Evolutionary conservation across 2,797 vertebrate species (phyloP), one percentile per base, ranked within the genome.

Genomic region (Naso thynnoides): DNA sequence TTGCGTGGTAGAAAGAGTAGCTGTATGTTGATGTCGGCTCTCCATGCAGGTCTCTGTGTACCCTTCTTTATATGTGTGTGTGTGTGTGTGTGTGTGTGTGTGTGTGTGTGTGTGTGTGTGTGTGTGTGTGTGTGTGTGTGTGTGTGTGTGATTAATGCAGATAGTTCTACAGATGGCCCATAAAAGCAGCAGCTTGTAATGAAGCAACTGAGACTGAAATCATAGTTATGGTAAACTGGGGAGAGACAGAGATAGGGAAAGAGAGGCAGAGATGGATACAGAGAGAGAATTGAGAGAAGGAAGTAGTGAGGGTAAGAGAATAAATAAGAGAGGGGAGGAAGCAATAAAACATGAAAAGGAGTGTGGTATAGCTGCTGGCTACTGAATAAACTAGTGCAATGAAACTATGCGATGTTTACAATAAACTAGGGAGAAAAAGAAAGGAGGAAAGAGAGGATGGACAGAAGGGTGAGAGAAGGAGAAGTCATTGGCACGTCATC

Each of bases 181-280:
- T 93, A 92, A 92, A 92, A 90, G 79, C 86, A 91, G 89, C 91
- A 87, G 90, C 87, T 92, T 92, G 90, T 91, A 91, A 92, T 91
- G 90, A 91, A 92, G 90, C 91, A 86, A 88, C 87, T 90, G 90
- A 91, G 92, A 90, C 88, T 78, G 77, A 88, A 91, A 93, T 93
- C 87, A 92, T 89, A 84, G 91, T 91, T 93, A 91, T 91, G 86
- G 89, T 86, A 76, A 90, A 88, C 88, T 73, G 56, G 86, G 89
- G 89, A 90, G 77, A 79, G 75, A 67, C 59, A 38, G 56, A 71
- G 65, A 80, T 16, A 33, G 65, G 15, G 58, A 58, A 72, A 64
- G 82, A 70, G 57, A 62, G 52, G 66, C 58, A 70, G 61, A 82
- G 73, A 86, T 83, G 56, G 77, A 75, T 41, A 55, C 38, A 81